Base-by-base conservation (phyloP, 2,113 vertebrate species). In the Phycodurus eques region DNA sequence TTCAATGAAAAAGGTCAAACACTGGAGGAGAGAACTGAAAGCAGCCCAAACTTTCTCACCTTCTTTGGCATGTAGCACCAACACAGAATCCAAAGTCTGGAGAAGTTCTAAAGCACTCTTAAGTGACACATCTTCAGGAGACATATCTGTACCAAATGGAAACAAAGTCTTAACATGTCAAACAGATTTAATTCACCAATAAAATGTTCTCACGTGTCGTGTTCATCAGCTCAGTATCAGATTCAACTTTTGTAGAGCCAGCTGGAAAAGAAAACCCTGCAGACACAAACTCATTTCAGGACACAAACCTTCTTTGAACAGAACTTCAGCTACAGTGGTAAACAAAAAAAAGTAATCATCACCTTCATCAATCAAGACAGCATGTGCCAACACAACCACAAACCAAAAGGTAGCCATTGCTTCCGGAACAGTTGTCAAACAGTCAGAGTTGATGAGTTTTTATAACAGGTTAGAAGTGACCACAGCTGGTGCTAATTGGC, bases 401-500 rank as follows among this genome's bases (percentile, higher is more conserved):
- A 13, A 0, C 53, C 64, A 0, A 13, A 67, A 11, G 51, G 15
- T 42, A 71, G 11, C 75, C 83, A 87, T 87, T 3, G 15, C 35
- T 44, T 10, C 75, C 44, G 43, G 39, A 14, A 22, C 0, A 1
- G 9, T 43, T 19, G 7, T 35, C 7, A 13, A 12, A 20, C 2
- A 0, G 0, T 0, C 0, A 0, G 5, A 5, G 44, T 5, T 1
- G 70, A 13, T 13, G 27, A 6, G 49, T 0, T 63, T 62, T 78
- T 59, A 42, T 60, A 54, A 43, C 60, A 64, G 64, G 44, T 31
- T 9, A 4, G 8, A 33, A 61, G 59, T 35, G 14, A 17, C 13
- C 6, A 57, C 77, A 76, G 71, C 68, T 85, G 83, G 8, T 71
- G 39, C 61, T 73, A 5, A 69, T 82, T 27, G 65, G 8, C 33